These are phyloP conservation scores for Dione vanillae DNA, from an alignment of 2,888 invertebrate species.

Conservation along the genomic window DNA sequence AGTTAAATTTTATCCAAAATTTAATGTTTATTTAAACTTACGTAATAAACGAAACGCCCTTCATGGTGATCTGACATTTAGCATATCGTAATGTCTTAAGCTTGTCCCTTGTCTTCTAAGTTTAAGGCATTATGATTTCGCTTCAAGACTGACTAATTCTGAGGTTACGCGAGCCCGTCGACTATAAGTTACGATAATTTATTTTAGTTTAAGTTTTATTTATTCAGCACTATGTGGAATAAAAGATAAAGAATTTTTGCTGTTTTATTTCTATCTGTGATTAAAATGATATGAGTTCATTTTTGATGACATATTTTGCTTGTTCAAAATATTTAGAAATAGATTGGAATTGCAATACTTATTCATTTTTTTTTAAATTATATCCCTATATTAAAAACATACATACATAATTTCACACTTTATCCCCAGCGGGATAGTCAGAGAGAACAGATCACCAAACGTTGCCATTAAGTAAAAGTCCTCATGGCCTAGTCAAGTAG, in stretches of 20 bases:
- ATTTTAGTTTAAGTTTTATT: conserved; percentile 74
- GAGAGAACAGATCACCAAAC: too few relatives aligned
- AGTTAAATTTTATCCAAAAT: not conserved
- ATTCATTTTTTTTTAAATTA: too few relatives aligned
- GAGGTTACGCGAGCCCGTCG: conserved; percentile 80
- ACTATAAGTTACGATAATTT: conserved; percentile 70
- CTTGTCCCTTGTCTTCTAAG: conserved; percentile 60
- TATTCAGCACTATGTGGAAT: conserved; percentile 71
- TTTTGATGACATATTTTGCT: too few relatives aligned
- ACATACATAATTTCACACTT: too few relatives aligned
- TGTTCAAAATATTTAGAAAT: too few relatives aligned
- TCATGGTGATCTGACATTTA: conserved; percentile 82
- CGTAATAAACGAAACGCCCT: conserved; percentile 32
- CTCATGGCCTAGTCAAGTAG: too few relatives aligned
- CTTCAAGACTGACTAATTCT: conserved; percentile 72
- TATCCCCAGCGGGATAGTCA: too few relatives aligned
- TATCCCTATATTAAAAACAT: too few relatives aligned
- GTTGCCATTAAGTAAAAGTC: too few relatives aligned
- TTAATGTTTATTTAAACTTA: not conserved
- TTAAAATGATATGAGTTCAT: too few relatives aligned
- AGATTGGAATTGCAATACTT: too few relatives aligned
- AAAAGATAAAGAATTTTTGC: conserved; percentile 38
- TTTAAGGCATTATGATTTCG: conserved; percentile 62
- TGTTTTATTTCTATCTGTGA: conserved; percentile 27
- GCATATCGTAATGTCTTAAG: conserved; percentile 73